Conservation (phyloP, 2,888 invertebrate species). For the Carpatolechia fugitivella region DNA sequence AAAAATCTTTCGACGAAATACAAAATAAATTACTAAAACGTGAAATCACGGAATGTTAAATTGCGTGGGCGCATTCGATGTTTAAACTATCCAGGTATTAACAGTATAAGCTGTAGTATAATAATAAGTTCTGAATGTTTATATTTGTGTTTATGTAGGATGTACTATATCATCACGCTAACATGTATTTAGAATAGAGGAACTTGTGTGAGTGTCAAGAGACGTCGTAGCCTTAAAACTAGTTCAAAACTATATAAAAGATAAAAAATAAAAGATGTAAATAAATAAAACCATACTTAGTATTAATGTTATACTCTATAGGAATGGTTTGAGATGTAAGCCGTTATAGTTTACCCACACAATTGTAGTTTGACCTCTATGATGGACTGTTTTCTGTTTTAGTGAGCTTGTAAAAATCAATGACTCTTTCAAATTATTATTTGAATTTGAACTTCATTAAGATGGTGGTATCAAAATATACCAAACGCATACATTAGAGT, state of each 20-base stretch:
- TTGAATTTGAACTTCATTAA: no score
- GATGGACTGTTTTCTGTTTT: constrained; percentile 36
- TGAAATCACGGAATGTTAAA: no score
- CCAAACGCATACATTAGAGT: no score
- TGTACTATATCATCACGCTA: constrained; percentile 45
- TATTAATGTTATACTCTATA: constrained; percentile 60
- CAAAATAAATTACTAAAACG: no score
- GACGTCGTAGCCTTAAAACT: constrained; percentile 77
- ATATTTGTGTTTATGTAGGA: constrained; percentile 34
- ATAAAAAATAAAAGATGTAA: constrained; percentile 58
- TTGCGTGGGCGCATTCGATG: neutral
- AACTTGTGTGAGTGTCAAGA: constrained; percentile 66
- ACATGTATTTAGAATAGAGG: constrained; percentile 51
- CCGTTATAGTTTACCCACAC: constrained; percentile 53
- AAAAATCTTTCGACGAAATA: no score
- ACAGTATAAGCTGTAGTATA: constrained; percentile 20
- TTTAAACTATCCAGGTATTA: neutral
- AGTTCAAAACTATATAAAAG: constrained; percentile 75
- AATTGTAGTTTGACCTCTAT: constrained; percentile 40
- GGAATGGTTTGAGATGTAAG: constrained; percentile 54
- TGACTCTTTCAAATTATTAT: neutral
- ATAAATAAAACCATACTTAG: constrained; percentile 60
- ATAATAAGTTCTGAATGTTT: constrained; percentile 44
- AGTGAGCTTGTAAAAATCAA: neutral
- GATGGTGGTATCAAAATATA: no score